Evolutionary conservation across 2,888 invertebrate species (phyloP).

Genomic region (Microctonus aethiopoides): DNA sequence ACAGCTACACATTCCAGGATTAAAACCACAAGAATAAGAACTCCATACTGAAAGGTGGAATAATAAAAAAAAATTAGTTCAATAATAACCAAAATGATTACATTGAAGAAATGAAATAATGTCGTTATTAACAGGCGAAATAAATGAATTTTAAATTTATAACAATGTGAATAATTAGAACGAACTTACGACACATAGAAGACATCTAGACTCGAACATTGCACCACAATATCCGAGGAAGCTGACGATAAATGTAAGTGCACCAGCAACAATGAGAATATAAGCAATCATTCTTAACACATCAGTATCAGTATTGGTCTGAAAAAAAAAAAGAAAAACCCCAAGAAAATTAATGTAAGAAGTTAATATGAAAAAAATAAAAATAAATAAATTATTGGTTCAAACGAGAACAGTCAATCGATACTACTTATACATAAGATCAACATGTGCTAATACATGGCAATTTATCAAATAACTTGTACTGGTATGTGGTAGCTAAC

Average conservation of each 20-base stretch:
- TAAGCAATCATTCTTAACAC: slow-evolving; percentile 77
- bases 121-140: not conserved
- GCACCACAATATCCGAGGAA: slow-evolving; percentile 80
- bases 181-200: slow-evolving; percentile 75
- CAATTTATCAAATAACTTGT: not conserved
- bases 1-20: slow-evolving; percentile 75
- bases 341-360: not conserved
- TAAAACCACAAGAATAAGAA: slow-evolving; percentile 74
- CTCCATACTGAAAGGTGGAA: slow-evolving; percentile 73
- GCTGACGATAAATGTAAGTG: slow-evolving; percentile 77
- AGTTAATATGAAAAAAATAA: not conserved
- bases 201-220: slow-evolving; percentile 75
- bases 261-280: slow-evolving; percentile 76
- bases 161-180: slow-evolving; percentile 30
- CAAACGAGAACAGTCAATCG: not conserved
- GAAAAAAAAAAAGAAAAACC: slow-evolving; percentile 40
- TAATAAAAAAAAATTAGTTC: slow-evolving; percentile 18
- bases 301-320: slow-evolving; percentile 65
- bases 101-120: slow-evolving; percentile 11
- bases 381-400: not conserved
- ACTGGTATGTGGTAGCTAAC: not conserved
- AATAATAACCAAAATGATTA: not conserved
- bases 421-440: not conserved
- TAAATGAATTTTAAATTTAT: slow-evolving; percentile 6
- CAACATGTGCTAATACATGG: not conserved